These are phyloP conservation scores for Xylocopa sonorina DNA, from an alignment of 1,140 invertebrate genomes.

Conservation along the genomic window DNA sequence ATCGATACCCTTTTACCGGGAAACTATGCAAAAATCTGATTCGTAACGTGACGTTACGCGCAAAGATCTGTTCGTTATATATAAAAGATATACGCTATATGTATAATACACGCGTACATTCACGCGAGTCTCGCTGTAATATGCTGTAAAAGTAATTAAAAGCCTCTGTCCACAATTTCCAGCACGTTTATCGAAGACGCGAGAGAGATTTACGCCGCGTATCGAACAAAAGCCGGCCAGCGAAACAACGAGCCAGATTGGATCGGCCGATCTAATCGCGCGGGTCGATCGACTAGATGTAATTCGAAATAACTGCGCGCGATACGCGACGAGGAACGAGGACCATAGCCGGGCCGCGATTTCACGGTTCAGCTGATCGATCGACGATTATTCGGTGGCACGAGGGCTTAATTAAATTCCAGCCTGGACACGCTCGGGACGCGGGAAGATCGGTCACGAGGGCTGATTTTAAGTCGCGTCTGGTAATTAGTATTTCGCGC, in stretches of 20 bases:
- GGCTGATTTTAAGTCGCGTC: conserved; percentile 8
- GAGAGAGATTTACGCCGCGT: too few relatives aligned
- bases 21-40: neutral
- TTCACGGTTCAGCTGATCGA: neutral
- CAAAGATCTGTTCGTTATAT: too few relatives aligned
- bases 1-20: too few relatives aligned
- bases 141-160: too few relatives aligned
- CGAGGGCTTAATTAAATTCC: conserved; percentile 36
- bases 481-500: conserved; percentile 36
- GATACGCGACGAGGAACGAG: too few relatives aligned
- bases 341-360: neutral
- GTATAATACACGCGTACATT: too few relatives aligned
- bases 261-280: neutral
- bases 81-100: too few relatives aligned
- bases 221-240: neutral
- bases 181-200: too few relatives aligned
- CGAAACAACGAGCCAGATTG: neutral
- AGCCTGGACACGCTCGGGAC: too few relatives aligned
- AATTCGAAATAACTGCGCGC: conserved; percentile 6
- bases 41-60: too few relatives aligned
- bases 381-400: conserved; percentile 6
- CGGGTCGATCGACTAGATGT: neutral
- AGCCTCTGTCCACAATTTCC: too few relatives aligned
- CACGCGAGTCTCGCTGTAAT: too few relatives aligned
- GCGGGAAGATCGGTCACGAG: neutral